phyloP scores from a whole-genome alignment of 2,113 vertebrate genomes.

The Nothocercus nigrocapillus region DNA sequence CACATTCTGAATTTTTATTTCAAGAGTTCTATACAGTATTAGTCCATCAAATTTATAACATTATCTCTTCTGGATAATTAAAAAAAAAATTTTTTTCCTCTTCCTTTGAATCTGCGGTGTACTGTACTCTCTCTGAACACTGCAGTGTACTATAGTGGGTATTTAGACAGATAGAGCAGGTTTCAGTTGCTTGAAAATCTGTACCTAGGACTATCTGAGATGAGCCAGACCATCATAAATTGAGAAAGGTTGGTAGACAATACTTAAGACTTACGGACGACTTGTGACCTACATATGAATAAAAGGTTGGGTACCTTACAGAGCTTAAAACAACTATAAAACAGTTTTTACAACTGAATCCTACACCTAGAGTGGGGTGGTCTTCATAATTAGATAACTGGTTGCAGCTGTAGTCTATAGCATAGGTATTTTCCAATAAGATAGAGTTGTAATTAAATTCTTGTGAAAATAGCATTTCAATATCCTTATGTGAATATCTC shows the following conservation, averaged over 20 bases:
- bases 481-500: background rate
- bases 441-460: background rate
- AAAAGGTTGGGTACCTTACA: background rate
- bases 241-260: background rate
- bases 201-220: background rate
- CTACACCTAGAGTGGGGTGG: background rate
- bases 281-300: background rate
- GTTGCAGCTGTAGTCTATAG: background rate
- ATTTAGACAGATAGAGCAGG: background rate
- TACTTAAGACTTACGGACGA: background rate
- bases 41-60: background rate
- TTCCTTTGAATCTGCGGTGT: background rate
- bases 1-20: background rate
- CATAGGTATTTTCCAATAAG: background rate
- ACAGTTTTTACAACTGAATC: background rate
- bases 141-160: fast-evolving
- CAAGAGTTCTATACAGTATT: background rate
- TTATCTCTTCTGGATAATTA: background rate
- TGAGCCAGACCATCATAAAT: background rate
- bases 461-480: background rate
- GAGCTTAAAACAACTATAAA: background rate
- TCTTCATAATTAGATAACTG: background rate
- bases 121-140: background rate
- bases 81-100: background rate
- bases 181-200: background rate